Base-by-base conservation (phyloP, 2,797 vertebrate species). In the Thalassophryne amazonica region DNA sequence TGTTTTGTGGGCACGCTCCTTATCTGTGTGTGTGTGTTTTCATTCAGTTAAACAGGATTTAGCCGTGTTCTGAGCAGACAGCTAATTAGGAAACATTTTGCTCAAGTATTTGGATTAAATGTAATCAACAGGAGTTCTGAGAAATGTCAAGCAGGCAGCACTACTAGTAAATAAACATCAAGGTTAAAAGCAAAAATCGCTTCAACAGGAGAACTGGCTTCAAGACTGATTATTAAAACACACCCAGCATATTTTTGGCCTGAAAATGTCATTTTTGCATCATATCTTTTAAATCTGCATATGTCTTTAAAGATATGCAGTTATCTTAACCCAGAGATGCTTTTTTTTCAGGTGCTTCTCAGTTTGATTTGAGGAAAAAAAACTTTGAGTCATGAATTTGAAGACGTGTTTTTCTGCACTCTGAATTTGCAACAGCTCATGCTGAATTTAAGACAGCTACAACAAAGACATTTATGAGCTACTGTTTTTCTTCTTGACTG, bases 41-140 rank as follows among this genome's bases (percentile, higher is more conserved):
- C 59, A 54, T 36, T 69, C 39, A 53, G 20, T 32, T 46, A 59
- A 67, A 73, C 69, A 59, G 64, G 43, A 51, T 52, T 32, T 14
- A 3, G 32, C 14, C 35, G 50, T 60, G 51, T 56, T 55, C 14
- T 0, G 27, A 57, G 35, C 55, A 66, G 54, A 60, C 58, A 71
- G 56, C 54, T 75, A 80, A 76, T 83, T 70, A 82, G 45, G 33
- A 59, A 66, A 57, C 47, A 47, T 49, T 76, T 76, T 75, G 38
- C 55, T 49, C 45, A 38, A 56, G 35, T 43, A 18, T 39, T 60
- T 67, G 49, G 57, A 71, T 66, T 59, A 67, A 73, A 74, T 58
- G 29, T 51, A 76, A 76, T 74, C 54, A 69, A 24, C 51, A 59
- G 58, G 35, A 43, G 45, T 35, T 19, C 24, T 32, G 45, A 52